Evolutionary conservation across 2,113 vertebrate genomes (phyloP).

Genomic region (Coptodon rendalli): DNA sequence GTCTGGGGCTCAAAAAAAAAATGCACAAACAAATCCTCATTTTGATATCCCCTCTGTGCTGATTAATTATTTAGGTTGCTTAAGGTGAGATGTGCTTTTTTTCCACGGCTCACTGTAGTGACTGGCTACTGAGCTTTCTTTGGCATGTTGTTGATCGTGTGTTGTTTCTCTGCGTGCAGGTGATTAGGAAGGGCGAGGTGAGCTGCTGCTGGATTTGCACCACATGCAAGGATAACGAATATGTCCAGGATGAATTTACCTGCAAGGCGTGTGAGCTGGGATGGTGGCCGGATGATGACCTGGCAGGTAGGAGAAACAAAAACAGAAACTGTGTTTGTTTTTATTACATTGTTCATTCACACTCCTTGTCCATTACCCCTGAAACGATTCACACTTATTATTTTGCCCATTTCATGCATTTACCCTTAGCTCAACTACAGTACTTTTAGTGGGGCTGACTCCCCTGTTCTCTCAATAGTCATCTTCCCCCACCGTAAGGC

Average conservation of each 20-base stretch:
- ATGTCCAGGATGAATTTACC: constrained; percentile 95
- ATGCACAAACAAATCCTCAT: not conserved
- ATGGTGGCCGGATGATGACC: constrained; percentile 89
- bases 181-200: constrained; percentile 97
- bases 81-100: not conserved
- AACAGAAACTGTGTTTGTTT: not conserved
- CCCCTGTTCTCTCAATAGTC: not conserved
- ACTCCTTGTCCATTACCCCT: not conserved
- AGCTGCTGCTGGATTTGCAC: constrained; percentile 99
- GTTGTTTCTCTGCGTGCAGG: constrained; percentile 67
- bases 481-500: not conserved
- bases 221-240: constrained; percentile 95
- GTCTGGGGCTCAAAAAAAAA: constrained; percentile 7
- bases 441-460: not conserved
- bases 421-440: not conserved
- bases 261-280: constrained; percentile 96
- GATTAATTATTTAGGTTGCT: not conserved
- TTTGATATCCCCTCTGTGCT: constrained; percentile 1
- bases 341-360: not conserved
- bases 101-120: not conserved
- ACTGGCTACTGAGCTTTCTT: not conserved
- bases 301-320: constrained; percentile 77
- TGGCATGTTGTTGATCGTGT: not conserved
- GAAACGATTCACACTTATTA: not conserved
- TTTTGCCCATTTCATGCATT: not conserved